Evolutionary conservation across 2,113 vertebrate genomes (phyloP), one percentile per base, ranked within the genome.

Genomic region (Trematomus loennbergii): DNA sequence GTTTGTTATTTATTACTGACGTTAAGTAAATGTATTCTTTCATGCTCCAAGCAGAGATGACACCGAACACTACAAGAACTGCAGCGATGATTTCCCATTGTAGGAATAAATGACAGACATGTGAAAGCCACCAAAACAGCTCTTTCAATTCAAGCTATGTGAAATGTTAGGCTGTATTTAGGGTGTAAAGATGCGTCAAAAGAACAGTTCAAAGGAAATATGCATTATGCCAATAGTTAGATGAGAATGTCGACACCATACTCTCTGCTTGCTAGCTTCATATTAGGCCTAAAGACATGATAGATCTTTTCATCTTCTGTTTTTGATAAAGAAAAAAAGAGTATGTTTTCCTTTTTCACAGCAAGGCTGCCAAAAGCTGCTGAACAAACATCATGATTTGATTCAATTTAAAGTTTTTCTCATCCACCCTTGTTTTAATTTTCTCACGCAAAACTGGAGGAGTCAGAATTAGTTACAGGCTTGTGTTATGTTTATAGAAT

Each of bases 391-490:
- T 40, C 54, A 55, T 63, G 63, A 71, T 62, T 43, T 52, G 7
- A 75, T 83, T 62, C 17, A 52, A 58, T 46, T 62, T 22, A 40
- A 62, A 52, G 11, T 55, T 76, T 12, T 66, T 74, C 40, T 66
- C 75, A 75, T 64, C 46, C 55, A n/a, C 45, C 50, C 52, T 69
- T 78, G 74, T 58, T 87, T 84, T 78, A 59, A 74, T 84, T 87
- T 67, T 83, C 58, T 80, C 81, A 53, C 15, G n/a, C 48, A 52
- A 33, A 43, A 62, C 46, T 12, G 10, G 46, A 83, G 78, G 79
- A 87, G 79, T 85, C 52, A 75, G 49, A 55, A 4, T 78, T 65
- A 72, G 79, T 85, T 67, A 54, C 73, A 70, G 49, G 52, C 65
- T 57, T 55, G 61, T 85, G 61, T 63, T 67, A 2, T 87, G 71